These are phyloP conservation scores for Eubucco bourcierii DNA, from an alignment of 2,113 vertebrate genomes.

Conservation along the genomic window DNA sequence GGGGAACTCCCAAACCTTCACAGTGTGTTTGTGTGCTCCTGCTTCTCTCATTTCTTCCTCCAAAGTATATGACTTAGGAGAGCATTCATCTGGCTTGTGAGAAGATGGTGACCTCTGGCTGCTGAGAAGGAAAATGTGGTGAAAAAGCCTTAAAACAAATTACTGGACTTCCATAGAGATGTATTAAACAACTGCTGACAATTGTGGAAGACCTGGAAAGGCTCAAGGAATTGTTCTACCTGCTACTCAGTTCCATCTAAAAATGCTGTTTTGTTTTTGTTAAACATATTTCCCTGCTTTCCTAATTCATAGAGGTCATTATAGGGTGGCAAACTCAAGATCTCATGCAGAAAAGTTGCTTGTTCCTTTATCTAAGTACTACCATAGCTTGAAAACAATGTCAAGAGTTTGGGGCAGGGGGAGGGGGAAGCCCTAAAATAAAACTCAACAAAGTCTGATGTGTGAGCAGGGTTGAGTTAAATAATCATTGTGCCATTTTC, in stretches of 20 bases:
- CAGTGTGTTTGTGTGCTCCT: neutral
- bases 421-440: neutral
- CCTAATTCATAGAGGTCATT: too few species aligned
- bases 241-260: neutral
- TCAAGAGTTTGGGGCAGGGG: neutral
- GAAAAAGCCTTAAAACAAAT: neutral
- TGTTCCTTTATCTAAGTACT: neutral
- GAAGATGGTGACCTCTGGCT: neutral
- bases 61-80: neutral
- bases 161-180: neutral
- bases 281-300: too few species aligned
- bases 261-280: neutral
- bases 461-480: neutral
- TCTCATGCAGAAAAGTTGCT: neutral
- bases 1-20: too few species aligned
- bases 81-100: neutral
- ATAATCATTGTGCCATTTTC: neutral
- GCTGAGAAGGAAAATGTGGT: neutral
- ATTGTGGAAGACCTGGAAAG: neutral
- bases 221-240: neutral
- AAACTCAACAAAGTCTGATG: neutral
- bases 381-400: neutral
- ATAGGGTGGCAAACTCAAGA: neutral
- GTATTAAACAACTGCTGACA: neutral
- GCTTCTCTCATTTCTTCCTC: neutral